Evolutionary conservation across 2,797 vertebrate species (phyloP).

Genomic region (Syndactyla subalaris): DNA sequence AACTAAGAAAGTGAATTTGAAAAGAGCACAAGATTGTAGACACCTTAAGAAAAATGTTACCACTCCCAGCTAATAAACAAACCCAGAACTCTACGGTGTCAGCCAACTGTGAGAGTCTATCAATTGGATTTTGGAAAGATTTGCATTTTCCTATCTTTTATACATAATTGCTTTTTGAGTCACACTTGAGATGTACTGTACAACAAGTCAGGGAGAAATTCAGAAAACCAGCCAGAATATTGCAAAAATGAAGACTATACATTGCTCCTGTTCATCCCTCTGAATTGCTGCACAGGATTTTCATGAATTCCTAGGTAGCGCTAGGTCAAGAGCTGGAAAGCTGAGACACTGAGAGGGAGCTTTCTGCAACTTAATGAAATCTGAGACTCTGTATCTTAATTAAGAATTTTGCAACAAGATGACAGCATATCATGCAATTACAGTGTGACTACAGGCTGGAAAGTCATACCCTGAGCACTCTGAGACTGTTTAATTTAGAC

Average conservation of each 20-base stretch:
- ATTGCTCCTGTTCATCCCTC: background rate
- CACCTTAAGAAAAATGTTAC: background rate
- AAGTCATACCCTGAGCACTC: background rate
- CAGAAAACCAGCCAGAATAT: background rate
- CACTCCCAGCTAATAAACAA: background rate
- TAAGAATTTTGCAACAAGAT: background rate
- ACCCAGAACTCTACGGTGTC: background rate
- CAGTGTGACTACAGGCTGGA: background rate
- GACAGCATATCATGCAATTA: background rate
- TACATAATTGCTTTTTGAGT: background rate
- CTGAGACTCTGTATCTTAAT: background rate
- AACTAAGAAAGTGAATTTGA: background rate
- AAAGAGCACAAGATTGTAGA: background rate
- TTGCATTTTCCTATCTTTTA: background rate
- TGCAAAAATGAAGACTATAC: background rate
- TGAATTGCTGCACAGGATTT: background rate
- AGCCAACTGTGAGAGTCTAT: background rate
- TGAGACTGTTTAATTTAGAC: background rate
- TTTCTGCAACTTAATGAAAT: background rate
- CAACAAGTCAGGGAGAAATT: background rate
- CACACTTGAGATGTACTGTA: background rate
- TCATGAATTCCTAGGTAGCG: background rate
- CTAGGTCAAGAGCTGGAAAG: background rate
- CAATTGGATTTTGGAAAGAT: background rate
- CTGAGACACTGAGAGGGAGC: background rate